A percentile compares a stretch with the other conserved stretches of the same genome.
Conservation (phyloP, 2,797 vertebrate genomes). For the Fringilla coelebs region DNA sequence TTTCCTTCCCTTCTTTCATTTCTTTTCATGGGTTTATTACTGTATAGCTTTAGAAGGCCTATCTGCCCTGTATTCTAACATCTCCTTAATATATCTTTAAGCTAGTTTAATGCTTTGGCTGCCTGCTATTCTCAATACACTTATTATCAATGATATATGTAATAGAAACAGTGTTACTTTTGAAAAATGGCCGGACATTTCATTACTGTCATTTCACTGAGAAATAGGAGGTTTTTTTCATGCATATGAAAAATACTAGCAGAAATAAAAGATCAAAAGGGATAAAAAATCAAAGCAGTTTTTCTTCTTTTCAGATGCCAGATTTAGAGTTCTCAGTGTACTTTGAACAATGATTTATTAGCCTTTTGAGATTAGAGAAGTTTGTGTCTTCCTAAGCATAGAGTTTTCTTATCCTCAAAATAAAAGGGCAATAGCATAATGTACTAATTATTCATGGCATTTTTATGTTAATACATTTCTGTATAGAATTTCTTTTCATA, state of each 20-base stretch:
- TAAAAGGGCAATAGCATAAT: background rate
- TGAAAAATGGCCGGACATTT: conserved; percentile 54
- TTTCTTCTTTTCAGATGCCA: conserved; percentile 16
- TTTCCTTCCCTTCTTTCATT: background rate
- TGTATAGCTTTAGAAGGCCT: background rate
- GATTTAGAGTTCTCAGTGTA: background rate
- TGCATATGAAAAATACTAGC: conserved; percentile 15
- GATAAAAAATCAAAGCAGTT: conserved; percentile 40
- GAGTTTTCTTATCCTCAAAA: conserved; percentile 15
- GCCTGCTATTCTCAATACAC: background rate
- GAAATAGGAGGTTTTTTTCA: conserved; percentile 16
- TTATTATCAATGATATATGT: conserved; percentile 47
- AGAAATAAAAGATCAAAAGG: conserved; percentile 45
- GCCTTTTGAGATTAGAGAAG: background rate
- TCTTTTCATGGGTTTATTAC: conserved; percentile 21
- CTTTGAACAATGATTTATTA: conserved; percentile 22
- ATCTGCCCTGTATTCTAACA: conserved; percentile 27
- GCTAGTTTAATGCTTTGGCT: conserved; percentile 1
- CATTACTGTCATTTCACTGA: conserved; percentile 2
- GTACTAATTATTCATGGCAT: background rate
- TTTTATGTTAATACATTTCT: background rate
- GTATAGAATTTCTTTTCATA: background rate
- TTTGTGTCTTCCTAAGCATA: background rate
- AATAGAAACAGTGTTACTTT: conserved; percentile 43
- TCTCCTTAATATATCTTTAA: conserved; percentile 42